Evolutionary conservation across 1,140 invertebrate genomes (phyloP).

Genomic region (Hydropsyche tenuis): DNA sequence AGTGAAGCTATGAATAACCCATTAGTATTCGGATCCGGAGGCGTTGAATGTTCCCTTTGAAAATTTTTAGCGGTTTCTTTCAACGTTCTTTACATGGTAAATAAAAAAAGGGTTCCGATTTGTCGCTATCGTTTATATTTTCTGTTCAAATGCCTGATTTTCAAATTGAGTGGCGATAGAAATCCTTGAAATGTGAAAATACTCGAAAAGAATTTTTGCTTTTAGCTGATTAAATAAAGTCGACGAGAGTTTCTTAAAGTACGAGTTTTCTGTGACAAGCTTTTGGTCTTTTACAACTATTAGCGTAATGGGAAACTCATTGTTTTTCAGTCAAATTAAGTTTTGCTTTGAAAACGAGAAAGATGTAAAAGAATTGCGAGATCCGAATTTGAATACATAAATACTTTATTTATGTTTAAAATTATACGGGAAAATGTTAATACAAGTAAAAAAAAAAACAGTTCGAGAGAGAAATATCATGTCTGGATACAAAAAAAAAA

Average conservation of each 20-base stretch:
- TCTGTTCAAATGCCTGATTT: not conserved
- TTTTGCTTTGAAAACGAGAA: no score
- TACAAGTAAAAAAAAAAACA: no score
- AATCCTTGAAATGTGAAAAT: not conserved
- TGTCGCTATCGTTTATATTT: not conserved
- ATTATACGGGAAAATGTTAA: no score
- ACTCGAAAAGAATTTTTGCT: conserved; percentile 17
- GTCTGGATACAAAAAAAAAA: no score
- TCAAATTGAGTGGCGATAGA: not conserved
- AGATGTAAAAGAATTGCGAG: no score
- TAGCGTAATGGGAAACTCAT: conserved; percentile 24
- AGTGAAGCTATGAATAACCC: not conserved
- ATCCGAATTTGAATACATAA: no score
- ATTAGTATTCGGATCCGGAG: not conserved
- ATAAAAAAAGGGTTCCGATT: not conserved
- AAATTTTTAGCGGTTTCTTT: not conserved
- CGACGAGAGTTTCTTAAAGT: not conserved
- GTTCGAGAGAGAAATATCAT: no score
- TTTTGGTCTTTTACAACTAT: conserved; percentile 31
- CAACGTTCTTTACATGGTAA: not conserved
- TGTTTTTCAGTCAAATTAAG: not conserved
- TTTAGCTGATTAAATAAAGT: conserved; percentile 34
- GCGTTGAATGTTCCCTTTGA: not conserved
- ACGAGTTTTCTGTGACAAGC: not conserved
- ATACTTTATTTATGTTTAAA: no score